Evolutionary conservation across 2,113 vertebrate species (phyloP).

Genomic region (Mystacornis crossleyi): DNA sequence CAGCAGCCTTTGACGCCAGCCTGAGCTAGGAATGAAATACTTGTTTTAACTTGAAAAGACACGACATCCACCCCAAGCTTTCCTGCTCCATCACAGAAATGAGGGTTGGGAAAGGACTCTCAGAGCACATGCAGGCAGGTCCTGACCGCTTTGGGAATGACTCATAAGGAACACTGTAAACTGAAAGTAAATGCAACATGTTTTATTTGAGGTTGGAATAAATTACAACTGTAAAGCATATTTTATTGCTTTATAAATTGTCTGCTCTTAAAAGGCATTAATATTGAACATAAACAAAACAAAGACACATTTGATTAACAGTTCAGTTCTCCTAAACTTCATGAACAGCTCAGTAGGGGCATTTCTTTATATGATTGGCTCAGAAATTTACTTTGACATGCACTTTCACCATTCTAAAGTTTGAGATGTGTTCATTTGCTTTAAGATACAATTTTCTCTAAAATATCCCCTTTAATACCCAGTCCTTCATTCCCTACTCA

Average conservation of each 20-base stretch:
- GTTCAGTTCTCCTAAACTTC: slow-evolving; percentile 41
- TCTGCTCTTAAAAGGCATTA: slow-evolving; percentile 53
- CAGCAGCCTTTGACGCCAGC: neutral
- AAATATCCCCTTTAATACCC: neutral
- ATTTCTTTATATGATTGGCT: neutral
- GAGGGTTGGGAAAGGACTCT: neutral
- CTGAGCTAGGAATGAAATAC: neutral
- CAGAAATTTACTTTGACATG: slow-evolving; percentile 13
- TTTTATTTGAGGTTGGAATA: slow-evolving; percentile 66
- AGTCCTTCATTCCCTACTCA: neutral
- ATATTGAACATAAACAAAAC: slow-evolving; percentile 60
- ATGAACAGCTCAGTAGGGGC: neutral
- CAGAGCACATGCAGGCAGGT: neutral
- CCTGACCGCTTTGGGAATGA: neutral
- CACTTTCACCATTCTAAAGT: neutral
- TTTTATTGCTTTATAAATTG: slow-evolving; percentile 62
- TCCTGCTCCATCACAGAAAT: neutral
- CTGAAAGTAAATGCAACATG: slow-evolving; percentile 36
- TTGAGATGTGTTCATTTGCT: neutral
- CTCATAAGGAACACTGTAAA: neutral
- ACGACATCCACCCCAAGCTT: neutral
- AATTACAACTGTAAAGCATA: slow-evolving; percentile 60
- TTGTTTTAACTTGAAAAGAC: neutral
- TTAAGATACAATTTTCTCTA: neutral
- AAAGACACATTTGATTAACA: slow-evolving; percentile 36